Base-by-base conservation (phyloP, 2,888 invertebrate species). In the Rambutsinella grinnellia region DNA sequence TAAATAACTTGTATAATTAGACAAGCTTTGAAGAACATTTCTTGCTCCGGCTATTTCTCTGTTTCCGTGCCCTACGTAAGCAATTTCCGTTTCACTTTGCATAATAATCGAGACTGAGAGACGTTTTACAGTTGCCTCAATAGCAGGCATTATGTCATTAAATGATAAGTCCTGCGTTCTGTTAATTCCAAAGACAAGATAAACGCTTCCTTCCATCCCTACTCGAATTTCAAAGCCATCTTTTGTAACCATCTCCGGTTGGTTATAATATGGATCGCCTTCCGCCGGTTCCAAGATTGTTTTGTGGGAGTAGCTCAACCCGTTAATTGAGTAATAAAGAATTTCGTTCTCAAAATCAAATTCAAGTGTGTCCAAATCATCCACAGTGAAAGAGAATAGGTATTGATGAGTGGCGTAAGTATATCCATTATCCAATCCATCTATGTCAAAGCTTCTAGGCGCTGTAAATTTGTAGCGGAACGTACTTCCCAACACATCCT, bases 201-300 rank as follows among this genome's bases (percentile, higher is more conserved):
- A 27, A 21, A 61, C 17, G 26, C 24, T 51, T 26, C 36, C 51
- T 23, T 51, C 68, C 0, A 27, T 23, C 0, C 49, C 49, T 10
- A 68, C 24, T n/a, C 51, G 51, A 19, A 68, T 27, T 17, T 24
- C 10, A 23, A 60, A 68, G 0, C 44, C 44, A 10, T 68, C 68
- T 1, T 51, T 2, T 8, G 68, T 68, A 1, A 68, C 28, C 26
- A 68, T 68, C 15, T n/a, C 60, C 21, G 68, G 68, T 21, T 68
- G 58, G 21, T n/a, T 2, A 24, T 68, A 68, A 60, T 60, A 68
- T 21, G 58, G 60, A 0, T 68, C 68, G n/a, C n/a, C n/a, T n/a
- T n/a, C n/a, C n/a, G n/a, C n/a, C n/a, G n/a, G n/a, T n/a, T n/a
- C n/a, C n/a, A n/a, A n/a, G n/a, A n/a, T n/a, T n/a, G n/a, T n/a